Percentiles rank a stretch among this genome's conserved stretches.
phyloP scores from a whole-genome alignment of 2,113 vertebrate species.

The Neogobius melanostomus region DNA sequence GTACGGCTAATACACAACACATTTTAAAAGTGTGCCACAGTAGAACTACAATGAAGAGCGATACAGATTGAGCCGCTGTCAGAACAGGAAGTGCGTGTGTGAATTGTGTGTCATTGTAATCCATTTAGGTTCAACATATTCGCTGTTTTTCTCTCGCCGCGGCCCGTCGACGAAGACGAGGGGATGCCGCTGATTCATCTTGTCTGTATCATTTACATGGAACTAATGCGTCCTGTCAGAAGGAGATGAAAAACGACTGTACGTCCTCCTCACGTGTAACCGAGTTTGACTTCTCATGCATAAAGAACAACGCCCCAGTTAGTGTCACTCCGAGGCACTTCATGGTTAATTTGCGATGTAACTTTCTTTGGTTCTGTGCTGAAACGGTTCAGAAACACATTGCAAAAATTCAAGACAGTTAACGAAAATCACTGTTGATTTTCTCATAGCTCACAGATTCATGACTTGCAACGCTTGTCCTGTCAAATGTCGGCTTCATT shows the following conservation, averaged over 20 bases:
- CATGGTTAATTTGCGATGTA: neutral
- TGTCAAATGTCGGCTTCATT: too few species aligned
- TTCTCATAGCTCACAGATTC: too few species aligned
- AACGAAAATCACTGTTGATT: too few species aligned
- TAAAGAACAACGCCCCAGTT: neutral
- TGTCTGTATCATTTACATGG: neutral
- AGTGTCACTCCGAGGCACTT: neutral
- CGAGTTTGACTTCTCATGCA: slow-evolving; percentile 5
- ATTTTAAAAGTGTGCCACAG: too few species aligned
- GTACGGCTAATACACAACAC: too few species aligned
- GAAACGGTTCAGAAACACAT: too few species aligned
- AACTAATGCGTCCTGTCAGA: slow-evolving; percentile 9
- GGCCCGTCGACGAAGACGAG: neutral
- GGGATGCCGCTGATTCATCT: slow-evolving; percentile 20
- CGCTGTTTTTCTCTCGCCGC: neutral
- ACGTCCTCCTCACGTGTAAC: neutral
- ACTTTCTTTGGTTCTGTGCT: too few species aligned
- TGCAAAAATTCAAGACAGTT: too few species aligned
- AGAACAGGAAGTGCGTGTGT: slow-evolving; percentile 10
- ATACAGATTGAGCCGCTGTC: slow-evolving; percentile 31
- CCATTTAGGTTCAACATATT: slow-evolving; percentile 22
- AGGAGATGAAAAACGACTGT: slow-evolving; percentile 9
- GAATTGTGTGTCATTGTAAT: slow-evolving; percentile 36
- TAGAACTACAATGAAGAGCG: neutral
- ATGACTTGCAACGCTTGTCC: too few species aligned